These are phyloP conservation scores for Trissoscelio sp. DNA, from an alignment of 2,888 invertebrate genomes.

Conservation along the genomic window DNA sequence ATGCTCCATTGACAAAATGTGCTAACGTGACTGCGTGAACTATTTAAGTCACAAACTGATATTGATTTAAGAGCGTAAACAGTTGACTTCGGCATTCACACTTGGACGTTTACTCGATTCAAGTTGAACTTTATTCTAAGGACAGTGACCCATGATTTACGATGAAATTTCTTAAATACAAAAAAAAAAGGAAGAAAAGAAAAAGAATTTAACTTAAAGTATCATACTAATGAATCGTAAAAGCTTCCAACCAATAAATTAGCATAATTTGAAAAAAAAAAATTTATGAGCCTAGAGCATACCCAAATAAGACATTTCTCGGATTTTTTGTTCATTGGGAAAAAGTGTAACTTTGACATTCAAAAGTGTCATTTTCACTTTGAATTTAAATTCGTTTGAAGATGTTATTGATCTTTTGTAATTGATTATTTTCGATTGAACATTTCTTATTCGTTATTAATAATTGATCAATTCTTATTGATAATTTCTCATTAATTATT, in stretches of 20 bases:
- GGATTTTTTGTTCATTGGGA: too few species aligned
- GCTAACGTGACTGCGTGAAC: slow-evolving; percentile 21
- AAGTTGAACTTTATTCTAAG: slow-evolving; percentile 16
- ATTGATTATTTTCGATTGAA: too few species aligned
- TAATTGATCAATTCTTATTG: too few species aligned
- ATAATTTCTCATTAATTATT: too few species aligned
- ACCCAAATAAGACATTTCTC: too few species aligned
- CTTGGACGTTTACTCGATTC: slow-evolving; percentile 40
- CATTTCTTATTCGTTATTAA: too few species aligned
- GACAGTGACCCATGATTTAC: slow-evolving; percentile 49
- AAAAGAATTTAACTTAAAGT: not conserved
- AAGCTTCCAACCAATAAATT: slow-evolving; percentile 36
- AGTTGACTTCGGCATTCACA: slow-evolving; percentile 42
- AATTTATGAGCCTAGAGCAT: slow-evolving; percentile 2
- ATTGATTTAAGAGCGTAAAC: slow-evolving; percentile 60
- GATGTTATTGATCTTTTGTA: too few species aligned
- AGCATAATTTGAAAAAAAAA: slow-evolving; percentile 24
- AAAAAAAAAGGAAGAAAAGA: not conserved
- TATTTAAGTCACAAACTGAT: slow-evolving; percentile 32
- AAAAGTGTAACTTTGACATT: too few species aligned
- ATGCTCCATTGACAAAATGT: slow-evolving; percentile 19
- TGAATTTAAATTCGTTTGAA: too few species aligned
- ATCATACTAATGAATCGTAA: slow-evolving; percentile 41
- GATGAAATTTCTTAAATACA: slow-evolving; percentile 15
- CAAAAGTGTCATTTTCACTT: too few species aligned